Percentiles rank a stretch among this genome's conserved stretches.
These are phyloP conservation scores for Lycodopsis pacificus DNA, from an alignment of 2,797 vertebrate genomes.

Conservation along the genomic window DNA sequence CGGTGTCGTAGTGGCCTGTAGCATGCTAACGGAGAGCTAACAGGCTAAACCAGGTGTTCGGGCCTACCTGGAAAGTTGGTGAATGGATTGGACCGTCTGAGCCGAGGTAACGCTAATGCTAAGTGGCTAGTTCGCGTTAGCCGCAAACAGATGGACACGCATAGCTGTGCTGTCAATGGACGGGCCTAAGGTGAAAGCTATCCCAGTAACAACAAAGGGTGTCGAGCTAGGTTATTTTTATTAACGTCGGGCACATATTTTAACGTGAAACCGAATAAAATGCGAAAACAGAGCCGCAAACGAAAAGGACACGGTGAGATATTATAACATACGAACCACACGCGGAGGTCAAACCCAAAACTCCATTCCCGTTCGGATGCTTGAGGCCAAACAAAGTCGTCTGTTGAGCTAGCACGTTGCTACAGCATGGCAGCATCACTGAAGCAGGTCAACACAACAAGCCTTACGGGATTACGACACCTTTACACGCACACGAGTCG, in stretches of 20 bases:
- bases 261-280: not conserved
- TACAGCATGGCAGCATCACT: constrained; percentile 79
- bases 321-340: fast-evolving
- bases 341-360: constrained; percentile 46
- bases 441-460: constrained; percentile 79
- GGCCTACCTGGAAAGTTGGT: constrained; percentile 64
- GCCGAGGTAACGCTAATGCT: constrained; percentile 47
- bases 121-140: constrained; percentile 44
- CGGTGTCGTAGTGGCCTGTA: constrained; percentile 51
- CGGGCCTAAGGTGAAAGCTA: constrained; percentile 67
- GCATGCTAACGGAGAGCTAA: constrained; percentile 56
- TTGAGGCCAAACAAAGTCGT: constrained; percentile 69
- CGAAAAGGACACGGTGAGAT: fast-evolving
- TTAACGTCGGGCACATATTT: fast-evolving
- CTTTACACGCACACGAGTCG: not conserved
- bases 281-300: fast-evolving
- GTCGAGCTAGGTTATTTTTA: not conserved
- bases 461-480: constrained; percentile 13
- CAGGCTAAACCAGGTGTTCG: constrained; percentile 62
- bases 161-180: constrained; percentile 58
- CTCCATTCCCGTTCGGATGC: constrained; percentile 19
- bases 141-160: constrained; percentile 24
- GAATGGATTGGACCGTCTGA: constrained; percentile 50
- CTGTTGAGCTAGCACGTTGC: constrained; percentile 71
- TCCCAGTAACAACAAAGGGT: constrained; percentile 72